These are phyloP conservation scores for Piprites chloris DNA, from an alignment of 2,113 vertebrate genomes.

Conservation along the genomic window DNA sequence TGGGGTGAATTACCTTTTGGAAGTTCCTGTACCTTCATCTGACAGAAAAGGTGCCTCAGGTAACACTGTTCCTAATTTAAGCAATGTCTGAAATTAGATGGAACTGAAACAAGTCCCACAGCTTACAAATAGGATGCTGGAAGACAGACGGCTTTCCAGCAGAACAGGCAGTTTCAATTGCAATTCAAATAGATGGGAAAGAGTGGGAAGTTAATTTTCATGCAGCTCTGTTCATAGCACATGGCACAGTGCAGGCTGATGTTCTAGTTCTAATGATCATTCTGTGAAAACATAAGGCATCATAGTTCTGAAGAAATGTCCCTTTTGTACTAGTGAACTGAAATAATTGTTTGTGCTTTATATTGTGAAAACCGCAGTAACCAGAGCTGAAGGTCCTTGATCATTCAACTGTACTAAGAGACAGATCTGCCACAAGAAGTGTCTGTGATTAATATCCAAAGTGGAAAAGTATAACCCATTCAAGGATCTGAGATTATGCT, in stretches of 20 bases:
- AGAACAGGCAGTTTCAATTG: background rate
- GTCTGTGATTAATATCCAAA: slow-evolving; percentile 15
- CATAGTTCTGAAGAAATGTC: background rate
- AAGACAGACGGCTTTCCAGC: background rate
- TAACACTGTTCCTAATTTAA: background rate
- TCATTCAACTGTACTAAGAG: slow-evolving; percentile 4
- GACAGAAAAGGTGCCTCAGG: background rate
- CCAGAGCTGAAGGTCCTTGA: background rate
- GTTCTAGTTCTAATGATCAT: background rate
- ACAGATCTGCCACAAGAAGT: background rate
- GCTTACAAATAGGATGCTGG: background rate
- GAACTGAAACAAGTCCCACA: background rate
- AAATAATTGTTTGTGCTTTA: slow-evolving; percentile 6
- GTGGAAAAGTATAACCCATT: background rate
- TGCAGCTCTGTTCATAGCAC: background rate
- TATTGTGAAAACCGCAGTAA: background rate
- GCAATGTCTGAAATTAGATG: background rate
- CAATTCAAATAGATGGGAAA: background rate
- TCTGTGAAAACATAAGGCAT: background rate
- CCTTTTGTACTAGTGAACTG: background rate
- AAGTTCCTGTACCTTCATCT: background rate
- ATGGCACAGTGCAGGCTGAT: background rate
- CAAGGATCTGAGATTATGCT: background rate
- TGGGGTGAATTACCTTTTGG: background rate
- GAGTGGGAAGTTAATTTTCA: background rate